Evolutionary conservation across 2,797 vertebrate genomes (phyloP).

Genomic region (Cynodonichthys magdalenae): DNA sequence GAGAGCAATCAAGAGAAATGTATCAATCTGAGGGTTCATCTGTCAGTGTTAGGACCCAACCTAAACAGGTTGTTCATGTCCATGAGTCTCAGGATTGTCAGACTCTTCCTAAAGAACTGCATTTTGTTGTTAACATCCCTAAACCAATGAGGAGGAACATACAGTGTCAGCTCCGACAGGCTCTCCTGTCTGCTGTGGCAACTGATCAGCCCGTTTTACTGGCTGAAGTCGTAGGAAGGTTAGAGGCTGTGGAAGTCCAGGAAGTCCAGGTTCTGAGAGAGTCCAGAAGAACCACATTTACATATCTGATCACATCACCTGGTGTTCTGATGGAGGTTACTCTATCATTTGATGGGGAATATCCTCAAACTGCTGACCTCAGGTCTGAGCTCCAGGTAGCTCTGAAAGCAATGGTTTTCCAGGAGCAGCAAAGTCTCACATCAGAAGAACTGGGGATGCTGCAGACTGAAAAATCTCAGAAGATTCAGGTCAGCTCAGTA

Average conservation of each 20-base stretch:
- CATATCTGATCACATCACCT: conserved; percentile 83
- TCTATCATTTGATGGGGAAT: conserved; percentile 81
- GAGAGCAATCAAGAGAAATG: conserved; percentile 69
- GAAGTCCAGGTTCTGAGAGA: conserved; percentile 81
- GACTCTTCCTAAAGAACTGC: conserved; percentile 81
- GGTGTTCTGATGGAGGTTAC: conserved; percentile 82
- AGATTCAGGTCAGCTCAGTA: conserved; percentile 42
- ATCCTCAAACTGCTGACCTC: conserved; percentile 83
- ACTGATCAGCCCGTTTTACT: conserved; percentile 81
- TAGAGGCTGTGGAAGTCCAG: conserved; percentile 80
- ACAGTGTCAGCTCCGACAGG: conserved; percentile 81
- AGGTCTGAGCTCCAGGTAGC: conserved; percentile 83
- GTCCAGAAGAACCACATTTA: conserved; percentile 70
- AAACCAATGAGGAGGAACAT: conserved; percentile 74
- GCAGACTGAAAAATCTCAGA: conserved; percentile 57
- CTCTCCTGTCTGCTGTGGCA: conserved; percentile 83
- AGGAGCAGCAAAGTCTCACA: conserved; percentile 79
- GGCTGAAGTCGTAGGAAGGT: conserved; percentile 79
- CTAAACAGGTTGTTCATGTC: conserved; percentile 45
- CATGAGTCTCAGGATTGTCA: conserved; percentile 73
- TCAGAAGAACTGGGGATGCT: conserved; percentile 73
- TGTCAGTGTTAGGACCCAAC: conserved; percentile 67
- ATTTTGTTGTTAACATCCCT: conserved; percentile 74
- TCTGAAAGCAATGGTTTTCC: conserved; percentile 83
- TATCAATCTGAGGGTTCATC: conserved; percentile 47